A percentile compares a stretch with the other conserved stretches of the same genome.
Conservation (phyloP, 1,140 invertebrate species). For the Bombus fervidus region DNA sequence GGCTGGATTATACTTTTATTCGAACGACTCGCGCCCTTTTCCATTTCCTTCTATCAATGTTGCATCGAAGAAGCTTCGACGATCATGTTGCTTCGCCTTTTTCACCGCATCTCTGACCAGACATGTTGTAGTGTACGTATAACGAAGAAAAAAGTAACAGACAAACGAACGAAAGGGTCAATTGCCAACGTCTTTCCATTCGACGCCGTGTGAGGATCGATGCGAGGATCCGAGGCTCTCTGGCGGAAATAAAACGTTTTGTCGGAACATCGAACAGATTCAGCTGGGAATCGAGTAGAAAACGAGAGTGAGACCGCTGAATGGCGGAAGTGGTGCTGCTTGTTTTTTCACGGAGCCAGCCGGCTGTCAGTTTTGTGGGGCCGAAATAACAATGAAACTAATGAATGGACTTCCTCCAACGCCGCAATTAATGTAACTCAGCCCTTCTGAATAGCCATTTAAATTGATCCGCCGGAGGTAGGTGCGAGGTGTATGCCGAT, state of each 20-base stretch:
- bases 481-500: conserved; percentile 30
- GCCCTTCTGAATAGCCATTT: conserved; percentile 63
- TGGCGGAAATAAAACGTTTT: conserved; percentile 29
- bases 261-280: conserved; percentile 28
- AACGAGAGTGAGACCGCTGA: conserved; percentile 6
- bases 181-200: not conserved
- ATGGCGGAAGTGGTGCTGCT: conserved; percentile 48
- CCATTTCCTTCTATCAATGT: not conserved
- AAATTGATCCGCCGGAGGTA: conserved; percentile 55
- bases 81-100: too few relatives aligned
- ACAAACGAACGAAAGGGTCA: not conserved
- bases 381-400: conserved; percentile 66
- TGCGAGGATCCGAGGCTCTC: not conserved
- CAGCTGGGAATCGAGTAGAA: conserved; percentile 25
- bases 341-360: conserved; percentile 55
- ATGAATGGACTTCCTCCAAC: conserved; percentile 69
- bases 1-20: conserved; percentile 9
- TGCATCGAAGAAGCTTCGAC: not conserved
- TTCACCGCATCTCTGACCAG: not conserved
- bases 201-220: too few relatives aligned
- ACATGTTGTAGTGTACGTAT: too few relatives aligned
- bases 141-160: not conserved
- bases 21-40: not conserved
- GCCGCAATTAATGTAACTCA: conserved; percentile 68
- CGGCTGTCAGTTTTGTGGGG: conserved; percentile 37